A percentile compares a stretch with the other conserved stretches of the same genome.
phyloP scores from a whole-genome alignment of 1,140 invertebrate species.

The Trichonephila clavata region DNA sequence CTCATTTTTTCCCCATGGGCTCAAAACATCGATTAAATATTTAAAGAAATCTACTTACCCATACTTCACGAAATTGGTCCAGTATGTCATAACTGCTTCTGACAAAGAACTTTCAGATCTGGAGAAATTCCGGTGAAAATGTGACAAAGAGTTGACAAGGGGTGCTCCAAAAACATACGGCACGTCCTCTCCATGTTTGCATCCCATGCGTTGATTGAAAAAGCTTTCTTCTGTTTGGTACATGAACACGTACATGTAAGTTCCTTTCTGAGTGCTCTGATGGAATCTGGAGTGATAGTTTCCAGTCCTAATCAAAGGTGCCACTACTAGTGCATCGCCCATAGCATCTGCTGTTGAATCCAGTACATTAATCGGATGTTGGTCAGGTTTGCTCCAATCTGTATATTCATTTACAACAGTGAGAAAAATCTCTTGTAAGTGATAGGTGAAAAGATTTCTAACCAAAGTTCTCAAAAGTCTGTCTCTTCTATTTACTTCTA shows the following conservation, averaged over 20 bases:
- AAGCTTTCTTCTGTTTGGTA: slow-evolving; percentile 95
- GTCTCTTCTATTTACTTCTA: slow-evolving; percentile 93
- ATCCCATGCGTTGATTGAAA: slow-evolving; percentile 88
- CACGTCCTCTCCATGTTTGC: slow-evolving; percentile 94
- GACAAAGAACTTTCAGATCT: slow-evolving; percentile 93
- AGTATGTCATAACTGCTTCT: slow-evolving; percentile 95
- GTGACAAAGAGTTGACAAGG: slow-evolving; percentile 83
- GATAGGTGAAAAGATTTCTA: slow-evolving; percentile 84
- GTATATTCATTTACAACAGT: slow-evolving; percentile 98
- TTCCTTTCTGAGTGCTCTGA: slow-evolving; percentile 81
- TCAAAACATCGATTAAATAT: no score
- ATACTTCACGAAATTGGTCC: slow-evolving; percentile 97
- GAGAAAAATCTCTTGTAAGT: slow-evolving; percentile 92
- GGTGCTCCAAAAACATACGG: slow-evolving; percentile 95
- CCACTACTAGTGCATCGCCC: slow-evolving; percentile 95
- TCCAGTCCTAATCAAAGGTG: slow-evolving; percentile 94
- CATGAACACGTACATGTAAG: slow-evolving; percentile 97
- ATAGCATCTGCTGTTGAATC: slow-evolving; percentile 96
- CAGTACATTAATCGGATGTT: slow-evolving; percentile 94
- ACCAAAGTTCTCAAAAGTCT: slow-evolving; percentile 95
- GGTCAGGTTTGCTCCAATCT: slow-evolving; percentile 96
- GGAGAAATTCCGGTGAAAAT: slow-evolving; percentile 88
- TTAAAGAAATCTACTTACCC: slow-evolving; percentile 85
- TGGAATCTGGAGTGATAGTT: slow-evolving; percentile 89
- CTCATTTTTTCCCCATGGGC: no score